Evolutionary conservation across 2,888 invertebrate species (phyloP).

Genomic region (Linnaemya tessellans): DNA sequence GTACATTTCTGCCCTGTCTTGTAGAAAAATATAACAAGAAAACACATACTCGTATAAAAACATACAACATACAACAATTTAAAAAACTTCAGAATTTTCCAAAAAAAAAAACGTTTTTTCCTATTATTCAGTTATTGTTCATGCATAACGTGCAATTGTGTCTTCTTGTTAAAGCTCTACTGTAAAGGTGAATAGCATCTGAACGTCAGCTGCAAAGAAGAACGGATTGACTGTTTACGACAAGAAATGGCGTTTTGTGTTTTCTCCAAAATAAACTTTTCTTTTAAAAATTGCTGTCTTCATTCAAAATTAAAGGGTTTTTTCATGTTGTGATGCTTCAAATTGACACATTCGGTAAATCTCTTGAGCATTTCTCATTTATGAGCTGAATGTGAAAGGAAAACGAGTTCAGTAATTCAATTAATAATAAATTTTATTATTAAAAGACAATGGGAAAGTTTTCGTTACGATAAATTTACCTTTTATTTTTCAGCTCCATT

Average conservation of each 20-base stretch:
- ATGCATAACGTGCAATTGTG: slow-evolving; percentile 20
- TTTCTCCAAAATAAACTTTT: neutral
- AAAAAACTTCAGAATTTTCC: slow-evolving; percentile 1
- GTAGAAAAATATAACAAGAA: neutral
- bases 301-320: neutral
- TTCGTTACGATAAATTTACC: too few relatives aligned
- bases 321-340: too few relatives aligned
- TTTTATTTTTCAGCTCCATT: too few relatives aligned
- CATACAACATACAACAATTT: slow-evolving; percentile 22
- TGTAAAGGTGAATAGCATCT: slow-evolving; percentile 58
- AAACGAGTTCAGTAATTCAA: too few relatives aligned
- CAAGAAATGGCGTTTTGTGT: neutral
- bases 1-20: slow-evolving; percentile 53
- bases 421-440: too few relatives aligned
- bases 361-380: too few relatives aligned
- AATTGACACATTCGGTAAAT: too few relatives aligned
- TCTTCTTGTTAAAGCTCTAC: slow-evolving; percentile 20
- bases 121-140: slow-evolving; percentile 31
- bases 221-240: slow-evolving; percentile 7
- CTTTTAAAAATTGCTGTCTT: neutral
- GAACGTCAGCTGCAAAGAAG: slow-evolving; percentile 2
- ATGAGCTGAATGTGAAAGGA: too few relatives aligned
- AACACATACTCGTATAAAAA: too few relatives aligned
- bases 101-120: slow-evolving; percentile 36
- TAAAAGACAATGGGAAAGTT: too few relatives aligned